Evolutionary conservation across 2,113 vertebrate species (phyloP), one percentile per base, ranked within the genome.

Genomic region (Ictalurus punctatus): DNA sequence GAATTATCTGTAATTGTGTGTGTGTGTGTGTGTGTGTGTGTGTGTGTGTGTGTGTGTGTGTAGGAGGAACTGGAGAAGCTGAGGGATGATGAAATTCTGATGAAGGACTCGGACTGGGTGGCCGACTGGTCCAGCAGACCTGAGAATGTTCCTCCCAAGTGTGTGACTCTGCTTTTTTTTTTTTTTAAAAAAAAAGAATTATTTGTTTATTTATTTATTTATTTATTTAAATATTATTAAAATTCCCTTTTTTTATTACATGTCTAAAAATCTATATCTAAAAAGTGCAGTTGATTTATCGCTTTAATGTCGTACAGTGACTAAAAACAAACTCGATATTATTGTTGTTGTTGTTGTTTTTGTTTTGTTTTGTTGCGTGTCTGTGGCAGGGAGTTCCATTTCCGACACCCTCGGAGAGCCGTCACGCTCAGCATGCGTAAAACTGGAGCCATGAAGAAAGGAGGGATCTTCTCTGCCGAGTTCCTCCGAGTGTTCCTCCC

Each of bases 401-500:
- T 99, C 95, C 96, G 97, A 88, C 98, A 99, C 95, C 98, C 98
- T 0, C 98, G 98, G 23, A 97, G 97, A 90, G 96, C 97, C 0
- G 97, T 97, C 58, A 97, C 97, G 6, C 95, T 99, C 92, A 99
- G 98, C 96, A 99, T 99, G 98, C 97, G 98, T 88, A 99, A 99
- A 94, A 98, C 97, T 0, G 97, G 98, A 65, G 98, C 96, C 91
- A 99, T 99, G 98, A 99, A 99, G 95, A 99, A 99, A 94, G 98
- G 98, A 84, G 98, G 98, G 79, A 96, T 99, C 93, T 99, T 99
- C 96, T 99, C 98, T 1, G 97, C 98, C 0, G 98, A 99, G 89
- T 99, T 99, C 92, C 97, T 99, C 90, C 98, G 99, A 94, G 97
- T 99, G 93, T 99, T 99, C 95, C 98, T 99, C 94, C 98, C 98